Evolutionary conservation across 2,888 invertebrate genomes (phyloP).

Genomic region (Agriopis leucophaearia): DNA sequence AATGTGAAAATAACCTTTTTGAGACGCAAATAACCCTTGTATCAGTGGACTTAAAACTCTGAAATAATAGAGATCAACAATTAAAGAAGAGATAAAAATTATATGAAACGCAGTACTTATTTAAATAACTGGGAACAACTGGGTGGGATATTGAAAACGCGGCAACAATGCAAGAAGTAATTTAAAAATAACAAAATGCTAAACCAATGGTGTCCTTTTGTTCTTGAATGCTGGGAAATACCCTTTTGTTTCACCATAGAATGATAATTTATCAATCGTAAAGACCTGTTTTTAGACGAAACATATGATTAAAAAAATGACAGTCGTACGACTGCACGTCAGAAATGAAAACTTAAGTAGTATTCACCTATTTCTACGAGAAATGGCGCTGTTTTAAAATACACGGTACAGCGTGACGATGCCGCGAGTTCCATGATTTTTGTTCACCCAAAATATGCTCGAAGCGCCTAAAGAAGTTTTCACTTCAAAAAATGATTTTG

Average conservation of each 20-base stretch:
- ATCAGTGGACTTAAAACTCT: neutral
- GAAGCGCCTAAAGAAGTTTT: too few relatives aligned
- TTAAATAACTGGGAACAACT: slow-evolving; percentile 6
- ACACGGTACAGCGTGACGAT: too few relatives aligned
- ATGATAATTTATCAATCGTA: neutral
- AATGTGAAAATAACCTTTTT: neutral
- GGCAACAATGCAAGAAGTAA: slow-evolving; percentile 16
- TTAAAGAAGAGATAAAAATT: neutral
- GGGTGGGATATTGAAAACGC: neutral
- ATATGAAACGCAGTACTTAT: neutral
- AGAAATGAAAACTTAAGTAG: too few relatives aligned
- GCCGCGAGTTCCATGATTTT: too few relatives aligned
- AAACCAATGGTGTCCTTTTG: slow-evolving; percentile 9
- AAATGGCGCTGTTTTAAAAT: too few relatives aligned
- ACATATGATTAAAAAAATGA: neutral
- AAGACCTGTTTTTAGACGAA: neutral
- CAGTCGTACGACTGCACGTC: too few relatives aligned
- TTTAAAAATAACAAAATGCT: slow-evolving; percentile 10
- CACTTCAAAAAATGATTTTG: too few relatives aligned
- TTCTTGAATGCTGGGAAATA: neutral
- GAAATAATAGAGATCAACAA: neutral
- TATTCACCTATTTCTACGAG: too few relatives aligned
- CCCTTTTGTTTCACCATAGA: slow-evolving; percentile 2
- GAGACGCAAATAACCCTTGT: neutral
- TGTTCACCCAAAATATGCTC: too few relatives aligned